Evolutionary conservation across 2,888 invertebrate genomes (phyloP).

Genomic region (Sicus ferrugineus): DNA sequence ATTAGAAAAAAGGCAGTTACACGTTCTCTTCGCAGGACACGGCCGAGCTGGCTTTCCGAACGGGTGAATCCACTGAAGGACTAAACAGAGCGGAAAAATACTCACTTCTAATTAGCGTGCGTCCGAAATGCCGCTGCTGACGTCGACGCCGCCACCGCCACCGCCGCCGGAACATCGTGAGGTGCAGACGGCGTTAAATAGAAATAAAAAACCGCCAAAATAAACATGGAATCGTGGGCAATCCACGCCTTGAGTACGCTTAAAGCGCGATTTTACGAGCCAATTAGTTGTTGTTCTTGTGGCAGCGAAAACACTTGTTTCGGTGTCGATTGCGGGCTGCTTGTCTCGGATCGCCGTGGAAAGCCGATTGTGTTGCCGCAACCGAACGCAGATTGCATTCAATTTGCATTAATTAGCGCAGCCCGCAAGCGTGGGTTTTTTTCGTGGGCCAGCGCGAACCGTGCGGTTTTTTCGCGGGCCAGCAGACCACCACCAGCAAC

Average conservation of each 20-base stretch:
- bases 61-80: neutral
- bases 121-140: conserved; percentile 9
- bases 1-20: neutral
- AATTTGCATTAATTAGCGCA: conserved; percentile 31
- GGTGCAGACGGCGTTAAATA: neutral
- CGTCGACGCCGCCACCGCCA: neutral
- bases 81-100: conserved; percentile 12
- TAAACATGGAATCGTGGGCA: conserved; percentile 12
- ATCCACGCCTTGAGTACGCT: conserved; percentile 17
- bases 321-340: neutral
- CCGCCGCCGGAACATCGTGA: neutral
- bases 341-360: neutral
- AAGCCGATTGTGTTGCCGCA: neutral
- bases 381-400: conserved; percentile 25
- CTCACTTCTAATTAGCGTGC: conserved; percentile 30
- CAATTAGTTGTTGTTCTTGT: conserved; percentile 25
- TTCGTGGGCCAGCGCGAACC: neutral
- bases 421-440: neutral
- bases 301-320: neutral
- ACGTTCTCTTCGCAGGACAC: neutral
- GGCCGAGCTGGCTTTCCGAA: neutral
- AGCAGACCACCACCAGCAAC: neutral
- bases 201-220: neutral
- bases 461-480: neutral
- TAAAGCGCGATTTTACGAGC: conserved; percentile 28